phyloP scores from a whole-genome alignment of 1,140 invertebrate species.

The Cydia amplana region DNA sequence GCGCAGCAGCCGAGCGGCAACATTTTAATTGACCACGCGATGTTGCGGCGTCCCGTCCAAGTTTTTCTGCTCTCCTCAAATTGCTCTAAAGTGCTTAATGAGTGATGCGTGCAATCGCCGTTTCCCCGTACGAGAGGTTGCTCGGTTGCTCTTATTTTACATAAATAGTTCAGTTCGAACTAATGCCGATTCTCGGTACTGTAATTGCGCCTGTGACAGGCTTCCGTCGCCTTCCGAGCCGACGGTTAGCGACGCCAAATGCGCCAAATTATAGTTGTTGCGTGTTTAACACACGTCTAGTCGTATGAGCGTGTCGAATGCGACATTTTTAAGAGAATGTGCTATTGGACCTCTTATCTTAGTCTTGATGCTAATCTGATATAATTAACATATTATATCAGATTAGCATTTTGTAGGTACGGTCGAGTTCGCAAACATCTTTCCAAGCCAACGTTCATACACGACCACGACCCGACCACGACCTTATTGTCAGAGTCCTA shows the following conservation, averaged over 20 bases:
- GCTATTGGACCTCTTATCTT: not conserved
- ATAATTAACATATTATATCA: too few relatives aligned
- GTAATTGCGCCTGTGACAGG: constrained; percentile 78
- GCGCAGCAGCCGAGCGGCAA: constrained; percentile 52
- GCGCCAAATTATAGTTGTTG: constrained; percentile 74
- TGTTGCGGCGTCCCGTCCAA: constrained; percentile 67
- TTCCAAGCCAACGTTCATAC: too few relatives aligned
- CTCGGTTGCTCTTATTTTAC: constrained; percentile 71
- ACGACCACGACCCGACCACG: too few relatives aligned
- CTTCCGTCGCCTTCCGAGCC: constrained; percentile 72
- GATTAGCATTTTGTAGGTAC: too few relatives aligned
- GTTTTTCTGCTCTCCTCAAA: constrained; percentile 75
- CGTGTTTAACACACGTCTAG: constrained; percentile 66
- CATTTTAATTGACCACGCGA: constrained; percentile 79
- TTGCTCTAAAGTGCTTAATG: constrained; percentile 79
- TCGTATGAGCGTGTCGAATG: constrained; percentile 58
- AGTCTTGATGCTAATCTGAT: not conserved
- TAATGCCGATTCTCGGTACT: constrained; percentile 78
- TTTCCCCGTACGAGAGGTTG: constrained; percentile 72
- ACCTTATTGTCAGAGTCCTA: too few relatives aligned
- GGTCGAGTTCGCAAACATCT: too few relatives aligned
- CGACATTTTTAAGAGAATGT: constrained; percentile 56
- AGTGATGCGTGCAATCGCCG: constrained; percentile 77
- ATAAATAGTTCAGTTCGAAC: constrained; percentile 77
- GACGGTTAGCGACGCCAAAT: constrained; percentile 61